A percentile compares a stretch with the other conserved stretches of the same genome.
phyloP scores from a whole-genome alignment of 2,888 invertebrate species.

The Tetramorium bicarinatum region DNA sequence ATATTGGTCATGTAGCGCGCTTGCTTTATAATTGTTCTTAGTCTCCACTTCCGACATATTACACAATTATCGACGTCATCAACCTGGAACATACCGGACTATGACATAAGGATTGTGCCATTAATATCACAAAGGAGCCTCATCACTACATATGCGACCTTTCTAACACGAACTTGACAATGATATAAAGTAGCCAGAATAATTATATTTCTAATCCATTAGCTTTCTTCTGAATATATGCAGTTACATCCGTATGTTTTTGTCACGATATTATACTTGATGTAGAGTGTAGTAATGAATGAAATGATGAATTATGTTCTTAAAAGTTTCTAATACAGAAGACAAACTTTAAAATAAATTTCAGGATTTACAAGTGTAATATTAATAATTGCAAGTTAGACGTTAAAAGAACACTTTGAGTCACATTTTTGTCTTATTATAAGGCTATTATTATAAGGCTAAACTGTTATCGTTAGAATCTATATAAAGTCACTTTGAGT shows the following conservation, averaged over 20 bases:
- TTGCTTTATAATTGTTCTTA: slow-evolving; percentile 28
- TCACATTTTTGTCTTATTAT: not conserved
- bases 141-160: slow-evolving; percentile 12
- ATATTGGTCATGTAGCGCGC: slow-evolving; percentile 20
- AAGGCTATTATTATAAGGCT: too few relatives aligned
- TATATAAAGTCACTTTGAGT: not conserved
- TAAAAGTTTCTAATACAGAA: not conserved
- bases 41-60: slow-evolving; percentile 33
- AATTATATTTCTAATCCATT: not conserved
- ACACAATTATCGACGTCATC: slow-evolving; percentile 49
- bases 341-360: not conserved
- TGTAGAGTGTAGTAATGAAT: not conserved
- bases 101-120: slow-evolving; percentile 30
- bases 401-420: not conserved
- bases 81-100: slow-evolving; percentile 5
- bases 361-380: not conserved
- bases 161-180: not conserved
- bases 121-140: slow-evolving; percentile 28
- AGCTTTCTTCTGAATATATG: not conserved
- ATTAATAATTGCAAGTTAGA: not conserved
- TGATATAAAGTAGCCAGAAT: slow-evolving; percentile 11
- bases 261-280: not conserved
- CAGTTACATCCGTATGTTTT: not conserved
- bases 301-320: not conserved
- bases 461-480: too few relatives aligned